Base-by-base conservation (phyloP, 2,888 invertebrate genomes). In the Ophraella communa region DNA sequence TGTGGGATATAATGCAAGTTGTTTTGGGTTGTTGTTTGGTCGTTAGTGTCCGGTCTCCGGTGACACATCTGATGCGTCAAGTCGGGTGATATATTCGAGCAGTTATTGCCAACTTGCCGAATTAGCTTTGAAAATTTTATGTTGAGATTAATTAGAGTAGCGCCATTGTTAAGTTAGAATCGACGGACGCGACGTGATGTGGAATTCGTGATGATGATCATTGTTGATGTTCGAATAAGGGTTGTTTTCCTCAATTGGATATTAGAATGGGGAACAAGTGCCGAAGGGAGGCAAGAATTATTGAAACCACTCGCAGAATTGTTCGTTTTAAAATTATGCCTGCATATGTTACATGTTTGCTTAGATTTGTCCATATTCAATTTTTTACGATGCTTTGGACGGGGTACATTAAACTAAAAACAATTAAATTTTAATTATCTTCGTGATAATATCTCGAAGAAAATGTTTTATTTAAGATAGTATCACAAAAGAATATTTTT, bases 11-110 rank as follows among this genome's bases (percentile, higher is more conserved):
- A 14, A 14, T 35, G 49, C n/a, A 51, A 51, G 35, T 35, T 17
- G 39, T 39, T 39, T 39, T 39, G 39, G 14, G n/a, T 14, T 47
- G 47, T 47, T 47, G 47, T 47, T 47, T 4, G 63, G 58, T 64
- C 56, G 53, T 53, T 53, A 30, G 35, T 30, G 20, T 53, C 33
- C 39, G 49, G 64, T 72, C 69, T 69, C 73, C 44, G 49, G 70
- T 57, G 70, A 63, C 64, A 68, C 68, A 73, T 71, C 64, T 60
- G 42, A 53, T 44, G 57, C 68, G 71, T 73, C 73, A 66, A 56
- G 47, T 56, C 24, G 42, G 35, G 49, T 73, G 73, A 73, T 73
- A 69, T 71, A 73, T 71, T 58, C 66, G 49, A 52, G 39, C 51
- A 62, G 69, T 63, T 65, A 69, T 69, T 63, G 62, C 56, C 65